Conservation (phyloP, 2,797 vertebrate species). For the Benthosema pterotum region DNA sequence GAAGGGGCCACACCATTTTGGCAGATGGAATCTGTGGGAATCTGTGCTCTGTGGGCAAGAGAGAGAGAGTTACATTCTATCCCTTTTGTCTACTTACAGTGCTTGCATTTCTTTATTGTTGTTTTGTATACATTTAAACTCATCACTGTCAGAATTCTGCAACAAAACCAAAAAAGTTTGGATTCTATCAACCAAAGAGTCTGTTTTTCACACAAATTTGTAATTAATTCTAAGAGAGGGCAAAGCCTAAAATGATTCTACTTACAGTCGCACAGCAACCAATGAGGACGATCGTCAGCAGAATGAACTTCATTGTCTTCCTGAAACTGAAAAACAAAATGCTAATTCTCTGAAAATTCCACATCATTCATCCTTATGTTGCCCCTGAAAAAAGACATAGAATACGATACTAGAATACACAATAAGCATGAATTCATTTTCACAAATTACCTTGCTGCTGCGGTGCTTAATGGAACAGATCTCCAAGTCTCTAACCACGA, state of each 20-base stretch:
- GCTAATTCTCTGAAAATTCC: not conserved
- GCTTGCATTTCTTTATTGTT: not conserved
- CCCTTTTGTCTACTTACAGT: not conserved
- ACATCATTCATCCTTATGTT: not conserved
- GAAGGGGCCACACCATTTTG: too few relatives aligned
- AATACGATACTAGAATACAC: not conserved
- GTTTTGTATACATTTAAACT: conserved; percentile 50
- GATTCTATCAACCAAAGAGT: too few relatives aligned
- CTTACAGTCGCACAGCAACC: conserved; percentile 47
- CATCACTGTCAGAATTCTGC: conserved; percentile 64
- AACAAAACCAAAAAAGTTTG: conserved; percentile 25
- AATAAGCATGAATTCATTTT: conserved; percentile 5
- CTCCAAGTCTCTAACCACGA: not conserved
- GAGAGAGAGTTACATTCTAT: not conserved
- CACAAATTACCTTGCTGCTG: not conserved
- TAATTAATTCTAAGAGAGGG: too few relatives aligned
- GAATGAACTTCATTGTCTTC: conserved; percentile 47
- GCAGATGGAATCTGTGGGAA: too few relatives aligned
- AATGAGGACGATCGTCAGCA: conserved; percentile 43
- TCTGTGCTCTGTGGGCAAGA: not conserved
- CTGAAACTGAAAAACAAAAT: conserved; percentile 13
- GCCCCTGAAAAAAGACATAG: not conserved
- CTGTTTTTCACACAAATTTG: too few relatives aligned
- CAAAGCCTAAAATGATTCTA: conserved; percentile 22
- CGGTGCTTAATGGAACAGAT: not conserved